Evolutionary conservation across 2,113 vertebrate species (phyloP).

Genomic region (Egretta garzetta): DNA sequence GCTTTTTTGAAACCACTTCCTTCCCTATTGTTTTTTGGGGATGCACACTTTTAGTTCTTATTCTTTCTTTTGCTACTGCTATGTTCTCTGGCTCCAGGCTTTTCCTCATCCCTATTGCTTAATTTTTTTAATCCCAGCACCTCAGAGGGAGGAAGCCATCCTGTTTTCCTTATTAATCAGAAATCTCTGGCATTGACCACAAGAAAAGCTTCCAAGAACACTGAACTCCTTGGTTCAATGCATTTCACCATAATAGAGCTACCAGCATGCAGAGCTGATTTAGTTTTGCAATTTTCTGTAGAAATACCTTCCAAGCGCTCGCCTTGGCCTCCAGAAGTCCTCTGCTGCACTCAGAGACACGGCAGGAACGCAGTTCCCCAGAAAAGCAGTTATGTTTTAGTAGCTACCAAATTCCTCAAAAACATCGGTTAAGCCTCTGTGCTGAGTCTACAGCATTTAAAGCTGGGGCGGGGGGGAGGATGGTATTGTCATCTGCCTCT

Average conservation of each 20-base stretch:
- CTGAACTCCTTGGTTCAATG: slow-evolving; percentile 4
- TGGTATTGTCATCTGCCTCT: background rate
- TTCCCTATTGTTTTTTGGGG: background rate
- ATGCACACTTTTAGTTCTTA: background rate
- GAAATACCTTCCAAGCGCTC: background rate
- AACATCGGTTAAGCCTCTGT: background rate
- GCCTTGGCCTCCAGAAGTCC: slow-evolving; percentile 5
- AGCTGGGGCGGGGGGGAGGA: accelerated
- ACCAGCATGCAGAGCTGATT: slow-evolving; percentile 10
- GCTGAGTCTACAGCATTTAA: background rate
- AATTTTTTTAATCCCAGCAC: slow-evolving; percentile 25
- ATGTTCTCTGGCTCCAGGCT: background rate
- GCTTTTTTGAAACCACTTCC: background rate
- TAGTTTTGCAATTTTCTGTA: background rate
- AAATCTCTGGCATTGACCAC: slow-evolving; percentile 16
- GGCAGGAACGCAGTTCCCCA: background rate
- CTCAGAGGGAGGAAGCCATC: background rate
- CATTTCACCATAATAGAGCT: slow-evolving; percentile 5
- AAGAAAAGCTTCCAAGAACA: slow-evolving; percentile 5
- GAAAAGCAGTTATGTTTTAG: background rate
- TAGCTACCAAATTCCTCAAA: background rate
- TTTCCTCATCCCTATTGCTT: background rate
- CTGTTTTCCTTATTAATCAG: slow-evolving; percentile 43
- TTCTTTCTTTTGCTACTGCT: background rate
- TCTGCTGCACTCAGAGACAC: slow-evolving; percentile 4